Percentiles rank a stretch among this genome's conserved stretches.
These are phyloP conservation scores for Acrocyrtus sp. DNA, from an alignment of 2,888 invertebrate genomes.

Conservation along the genomic window DNA sequence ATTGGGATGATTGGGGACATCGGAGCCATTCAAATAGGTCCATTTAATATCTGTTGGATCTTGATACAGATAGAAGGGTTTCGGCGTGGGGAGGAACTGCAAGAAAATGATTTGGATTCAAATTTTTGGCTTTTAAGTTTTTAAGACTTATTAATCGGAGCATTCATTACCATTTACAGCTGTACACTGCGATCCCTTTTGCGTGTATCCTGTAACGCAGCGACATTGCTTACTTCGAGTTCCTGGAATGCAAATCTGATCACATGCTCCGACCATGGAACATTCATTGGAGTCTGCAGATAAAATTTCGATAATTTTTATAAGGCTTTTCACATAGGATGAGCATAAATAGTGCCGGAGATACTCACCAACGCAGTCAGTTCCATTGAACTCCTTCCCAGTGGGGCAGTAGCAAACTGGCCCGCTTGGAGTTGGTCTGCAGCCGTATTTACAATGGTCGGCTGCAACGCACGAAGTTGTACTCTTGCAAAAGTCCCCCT, in stretches of 20 bases:
- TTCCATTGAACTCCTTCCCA: constrained; percentile 73
- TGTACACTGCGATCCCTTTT: constrained; percentile 72
- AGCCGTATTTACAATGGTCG: constrained; percentile 73
- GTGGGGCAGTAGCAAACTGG: constrained; percentile 78
- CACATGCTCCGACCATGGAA: constrained; percentile 75
- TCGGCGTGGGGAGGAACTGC: constrained; percentile 73
- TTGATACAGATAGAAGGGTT: constrained; percentile 76
- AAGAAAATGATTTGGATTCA: constrained; percentile 53
- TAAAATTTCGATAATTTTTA: background rate
- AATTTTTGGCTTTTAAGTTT: constrained; percentile 9
- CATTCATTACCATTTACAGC: constrained; percentile 76
- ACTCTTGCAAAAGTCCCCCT: constrained; percentile 66
- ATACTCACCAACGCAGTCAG: constrained; percentile 72
- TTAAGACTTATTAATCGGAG: background rate
- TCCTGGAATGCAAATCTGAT: constrained; percentile 78
- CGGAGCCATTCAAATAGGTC: constrained; percentile 71
- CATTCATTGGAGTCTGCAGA: constrained; percentile 81
- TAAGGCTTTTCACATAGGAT: background rate
- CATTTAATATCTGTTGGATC: constrained; percentile 75
- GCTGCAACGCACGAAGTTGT: constrained; percentile 69
- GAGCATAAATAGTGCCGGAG: too few relatives aligned
- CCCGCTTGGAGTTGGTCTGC: constrained; percentile 77
- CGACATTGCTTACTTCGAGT: constrained; percentile 74
- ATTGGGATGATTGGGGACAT: constrained; percentile 28
- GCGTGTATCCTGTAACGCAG: constrained; percentile 78